These are phyloP conservation scores for Agrypnia vestita DNA, from an alignment of 1,140 invertebrate species.

Conservation along the genomic window DNA sequence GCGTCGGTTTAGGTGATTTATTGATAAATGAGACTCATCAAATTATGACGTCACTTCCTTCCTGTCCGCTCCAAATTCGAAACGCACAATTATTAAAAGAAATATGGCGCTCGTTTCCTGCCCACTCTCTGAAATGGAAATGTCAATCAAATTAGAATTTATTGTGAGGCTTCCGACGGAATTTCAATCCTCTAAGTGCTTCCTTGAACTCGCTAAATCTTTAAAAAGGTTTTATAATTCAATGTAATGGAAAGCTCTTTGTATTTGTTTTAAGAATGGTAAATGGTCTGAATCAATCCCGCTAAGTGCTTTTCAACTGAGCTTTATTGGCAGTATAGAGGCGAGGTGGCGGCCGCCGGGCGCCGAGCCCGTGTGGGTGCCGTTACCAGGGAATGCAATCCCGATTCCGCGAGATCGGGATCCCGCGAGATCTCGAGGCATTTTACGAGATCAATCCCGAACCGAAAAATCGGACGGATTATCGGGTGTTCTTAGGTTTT, in stretches of 20 bases:
- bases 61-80: constrained; percentile 21
- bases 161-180: constrained; percentile 59
- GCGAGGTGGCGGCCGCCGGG: neutral
- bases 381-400: too few species aligned
- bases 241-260: constrained; percentile 71
- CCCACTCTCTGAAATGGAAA: constrained; percentile 59
- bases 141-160: constrained; percentile 63
- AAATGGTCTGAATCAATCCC: constrained; percentile 74
- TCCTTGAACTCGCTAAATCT: constrained; percentile 65
- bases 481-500: too few species aligned
- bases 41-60: neutral
- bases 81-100: constrained; percentile 52
- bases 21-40: constrained; percentile 7
- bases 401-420: too few species aligned
- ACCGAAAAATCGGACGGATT: too few species aligned
- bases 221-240: constrained; percentile 73
- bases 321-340: constrained; percentile 71
- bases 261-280: constrained; percentile 74
- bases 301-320: constrained; percentile 73
- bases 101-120: constrained; percentile 58
- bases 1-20: neutral
- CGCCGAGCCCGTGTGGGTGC: too few species aligned
- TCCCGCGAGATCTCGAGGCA: too few species aligned
- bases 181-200: constrained; percentile 62
- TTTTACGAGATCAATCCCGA: too few species aligned